phyloP scores from a whole-genome alignment of 2,888 invertebrate species.

The Drosophila longiperda region DNA sequence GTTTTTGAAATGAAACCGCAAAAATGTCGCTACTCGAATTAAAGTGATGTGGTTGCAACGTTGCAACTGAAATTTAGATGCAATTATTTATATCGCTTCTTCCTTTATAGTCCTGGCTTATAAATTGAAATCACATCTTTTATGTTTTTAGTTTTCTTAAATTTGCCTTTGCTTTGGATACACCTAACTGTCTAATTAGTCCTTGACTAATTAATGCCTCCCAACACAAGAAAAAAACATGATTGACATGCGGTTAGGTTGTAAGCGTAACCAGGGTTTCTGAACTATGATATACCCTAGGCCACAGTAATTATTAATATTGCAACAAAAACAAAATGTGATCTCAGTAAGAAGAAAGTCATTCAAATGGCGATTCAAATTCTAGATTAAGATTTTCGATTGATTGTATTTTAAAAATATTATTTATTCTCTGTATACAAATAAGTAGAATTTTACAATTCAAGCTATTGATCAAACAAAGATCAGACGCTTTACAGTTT shows the following conservation, averaged over 20 bases:
- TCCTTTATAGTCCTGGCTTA: background rate
- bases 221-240: conserved; percentile 18
- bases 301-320: background rate
- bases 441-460: background rate
- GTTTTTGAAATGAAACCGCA: conserved; percentile 75
- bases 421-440: background rate
- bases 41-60: background rate
- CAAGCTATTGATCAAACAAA: background rate
- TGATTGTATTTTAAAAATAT: background rate
- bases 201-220: conserved; percentile 62
- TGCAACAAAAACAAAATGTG: background rate
- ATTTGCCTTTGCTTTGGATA: conserved; percentile 1
- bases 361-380: background rate
- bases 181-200: conserved; percentile 60
- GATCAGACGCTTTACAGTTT: background rate
- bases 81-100: background rate
- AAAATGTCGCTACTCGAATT: conserved; percentile 45
- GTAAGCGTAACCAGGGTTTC: conserved; percentile 18
- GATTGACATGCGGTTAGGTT: conserved; percentile 70
- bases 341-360: background rate
- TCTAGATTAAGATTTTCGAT: background rate
- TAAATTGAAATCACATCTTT: background rate
- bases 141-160: background rate
- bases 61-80: conserved; percentile 16
- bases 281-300: conserved; percentile 9